Percentiles rank a stretch among this genome's conserved stretches.
Conservation (phyloP, 1,140 invertebrate genomes). For the Heterodera schachtii region DNA sequence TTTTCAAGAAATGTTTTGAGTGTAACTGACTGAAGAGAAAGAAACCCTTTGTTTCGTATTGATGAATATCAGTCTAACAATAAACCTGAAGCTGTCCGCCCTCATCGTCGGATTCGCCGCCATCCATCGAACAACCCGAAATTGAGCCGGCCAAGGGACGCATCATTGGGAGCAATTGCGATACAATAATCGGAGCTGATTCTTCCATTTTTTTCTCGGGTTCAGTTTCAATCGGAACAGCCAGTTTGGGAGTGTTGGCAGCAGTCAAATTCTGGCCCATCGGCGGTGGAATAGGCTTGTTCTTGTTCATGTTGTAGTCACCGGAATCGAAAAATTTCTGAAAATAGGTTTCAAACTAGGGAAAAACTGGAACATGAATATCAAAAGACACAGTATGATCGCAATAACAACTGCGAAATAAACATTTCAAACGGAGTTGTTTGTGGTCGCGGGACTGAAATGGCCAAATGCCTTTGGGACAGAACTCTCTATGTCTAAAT, state of each 20-base stretch:
- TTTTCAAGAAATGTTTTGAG: too few relatives aligned
- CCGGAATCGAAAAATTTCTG: slow-evolving; percentile 66
- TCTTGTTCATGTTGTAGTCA: slow-evolving; percentile 64
- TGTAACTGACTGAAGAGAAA: too few relatives aligned
- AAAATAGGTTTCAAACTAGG: slow-evolving; percentile 16
- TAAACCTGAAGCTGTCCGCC: slow-evolving; percentile 25
- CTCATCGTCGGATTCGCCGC: slow-evolving; percentile 43
- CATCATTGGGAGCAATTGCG: slow-evolving; percentile 19
- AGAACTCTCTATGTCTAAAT: too few relatives aligned
- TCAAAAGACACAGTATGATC: background rate
- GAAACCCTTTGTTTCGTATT: too few relatives aligned
- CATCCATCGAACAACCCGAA: slow-evolving; percentile 30
- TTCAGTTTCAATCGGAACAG: slow-evolving; percentile 24
- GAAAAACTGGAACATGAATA: background rate
- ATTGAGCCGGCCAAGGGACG: slow-evolving; percentile 14
- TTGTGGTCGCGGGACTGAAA: too few relatives aligned
- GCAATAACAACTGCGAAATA: too few relatives aligned
- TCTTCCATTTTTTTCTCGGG: slow-evolving; percentile 20
- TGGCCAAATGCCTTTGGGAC: too few relatives aligned
- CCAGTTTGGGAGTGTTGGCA: slow-evolving; percentile 7
- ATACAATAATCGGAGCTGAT: background rate
- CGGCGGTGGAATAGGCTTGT: slow-evolving; percentile 47
- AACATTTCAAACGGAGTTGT: too few relatives aligned
- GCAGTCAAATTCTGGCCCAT: slow-evolving; percentile 21
- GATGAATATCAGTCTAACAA: too few relatives aligned